These are phyloP conservation scores for Alosa sapidissima DNA, from an alignment of 2,797 vertebrate genomes.

Conservation along the genomic window DNA sequence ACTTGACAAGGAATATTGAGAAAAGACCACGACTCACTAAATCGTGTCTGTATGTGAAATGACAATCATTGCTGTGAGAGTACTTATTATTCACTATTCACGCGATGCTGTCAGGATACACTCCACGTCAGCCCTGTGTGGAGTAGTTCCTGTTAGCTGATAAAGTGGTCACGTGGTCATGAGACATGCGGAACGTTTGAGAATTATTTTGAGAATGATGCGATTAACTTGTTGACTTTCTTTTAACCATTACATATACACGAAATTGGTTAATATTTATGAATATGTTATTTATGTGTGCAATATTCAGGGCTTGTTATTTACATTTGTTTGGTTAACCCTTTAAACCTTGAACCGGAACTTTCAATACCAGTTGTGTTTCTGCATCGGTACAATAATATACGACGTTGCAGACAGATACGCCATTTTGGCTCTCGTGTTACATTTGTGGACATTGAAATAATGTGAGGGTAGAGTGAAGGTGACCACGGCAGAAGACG, in stretches of 20 bases:
- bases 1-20: background rate
- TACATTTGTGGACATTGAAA: background rate
- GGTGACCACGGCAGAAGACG: background rate
- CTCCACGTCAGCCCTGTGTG: constrained; percentile 1
- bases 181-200: background rate
- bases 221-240: background rate
- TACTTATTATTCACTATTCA: background rate
- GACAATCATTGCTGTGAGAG: background rate
- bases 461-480: background rate
- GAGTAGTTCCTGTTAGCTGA: background rate
- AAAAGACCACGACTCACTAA: background rate
- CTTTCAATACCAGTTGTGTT: background rate
- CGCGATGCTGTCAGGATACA: background rate
- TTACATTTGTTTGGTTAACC: background rate
- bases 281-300: background rate
- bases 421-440: constrained; percentile 11
- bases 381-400: constrained; percentile 14
- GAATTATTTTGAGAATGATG: background rate
- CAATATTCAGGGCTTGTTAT: background rate
- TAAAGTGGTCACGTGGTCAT: background rate
- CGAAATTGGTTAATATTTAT: background rate
- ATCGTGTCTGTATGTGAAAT: background rate
- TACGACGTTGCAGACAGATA: background rate
- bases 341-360: background rate
- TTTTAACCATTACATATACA: background rate